Conservation (phyloP, 2,113 vertebrate genomes). For the Oceanodroma tethys region DNA sequence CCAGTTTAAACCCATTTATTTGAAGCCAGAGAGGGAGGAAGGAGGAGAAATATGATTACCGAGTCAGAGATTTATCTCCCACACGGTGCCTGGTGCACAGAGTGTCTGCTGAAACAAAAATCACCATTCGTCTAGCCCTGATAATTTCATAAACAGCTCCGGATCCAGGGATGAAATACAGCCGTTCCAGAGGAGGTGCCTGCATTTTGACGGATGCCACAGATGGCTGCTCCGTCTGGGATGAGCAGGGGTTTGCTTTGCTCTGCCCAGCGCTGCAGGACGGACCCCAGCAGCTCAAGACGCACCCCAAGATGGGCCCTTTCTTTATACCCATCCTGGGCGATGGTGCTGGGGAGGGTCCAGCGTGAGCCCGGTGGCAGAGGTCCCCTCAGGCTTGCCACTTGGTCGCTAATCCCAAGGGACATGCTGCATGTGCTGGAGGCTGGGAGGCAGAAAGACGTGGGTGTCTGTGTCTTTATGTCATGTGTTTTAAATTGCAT, state of each 20-base stretch:
- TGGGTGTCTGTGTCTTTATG: neutral
- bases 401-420: neutral
- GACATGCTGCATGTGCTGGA: neutral
- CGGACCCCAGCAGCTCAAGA: neutral
- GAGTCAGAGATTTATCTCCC: neutral
- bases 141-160: neutral
- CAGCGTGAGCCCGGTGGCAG: neutral
- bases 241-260: neutral
- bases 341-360: neutral
- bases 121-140: neutral
- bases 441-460: neutral
- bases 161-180: neutral
- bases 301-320: fast-evolving
- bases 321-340: neutral
- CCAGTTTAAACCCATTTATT: neutral
- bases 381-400: neutral
- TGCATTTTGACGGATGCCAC: neutral
- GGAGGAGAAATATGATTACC: neutral
- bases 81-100: neutral
- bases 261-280: neutral
- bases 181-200: neutral
- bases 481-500: neutral
- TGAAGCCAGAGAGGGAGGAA: neutral
- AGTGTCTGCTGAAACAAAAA: neutral
- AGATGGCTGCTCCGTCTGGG: neutral